Base-by-base conservation (phyloP, 2,797 vertebrate species). In the Podarcis lilfordi region DNA sequence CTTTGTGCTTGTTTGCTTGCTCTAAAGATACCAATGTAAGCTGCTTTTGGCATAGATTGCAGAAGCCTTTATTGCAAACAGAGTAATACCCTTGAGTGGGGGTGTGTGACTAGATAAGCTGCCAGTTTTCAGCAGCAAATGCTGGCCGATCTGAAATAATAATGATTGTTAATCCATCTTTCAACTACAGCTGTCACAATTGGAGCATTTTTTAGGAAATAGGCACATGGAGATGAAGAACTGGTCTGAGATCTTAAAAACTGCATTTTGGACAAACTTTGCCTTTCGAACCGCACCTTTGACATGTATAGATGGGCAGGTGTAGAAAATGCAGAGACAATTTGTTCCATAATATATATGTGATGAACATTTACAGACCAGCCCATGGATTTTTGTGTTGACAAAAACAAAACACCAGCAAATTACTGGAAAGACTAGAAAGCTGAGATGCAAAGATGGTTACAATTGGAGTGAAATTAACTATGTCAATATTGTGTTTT, bases 61-160 rank as follows among this genome's bases (percentile, higher is more conserved):
- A 71, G 5, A 13, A 88, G 32, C 32, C 85, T 93, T 93, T 90
- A 82, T 81, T 92, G 91, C 76, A 86, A 91, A 35, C 50, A 89
- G 40, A 82, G 89, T 88, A 92, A 89, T 91, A 32, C n/a, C 78
- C 40, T 55, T 92, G 35, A 87, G 84, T 80, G 37, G 0, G 88
- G 91, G 74, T 10, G 50, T 4, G 50, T 55, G 13, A 2, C 21
- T 25, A 86, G 25, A 91, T 69, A 91, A 86, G 86, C 55, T 0
- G 85, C 45, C 25, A 29, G 3, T 91, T 88, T 80, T 72, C 66
- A 89, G 66, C 81, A 87, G 78, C 29, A 91, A 32, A 19, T 0
- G 35, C 0, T 21, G 75, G 8, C 37, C 50, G 55, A 61, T 35
- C 8, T 89, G 4, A 25, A 75, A 77, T 80, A 90, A 87, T 66